Conservation (phyloP, 2,113 vertebrate species). For the Montifringilla adamsi region DNA sequence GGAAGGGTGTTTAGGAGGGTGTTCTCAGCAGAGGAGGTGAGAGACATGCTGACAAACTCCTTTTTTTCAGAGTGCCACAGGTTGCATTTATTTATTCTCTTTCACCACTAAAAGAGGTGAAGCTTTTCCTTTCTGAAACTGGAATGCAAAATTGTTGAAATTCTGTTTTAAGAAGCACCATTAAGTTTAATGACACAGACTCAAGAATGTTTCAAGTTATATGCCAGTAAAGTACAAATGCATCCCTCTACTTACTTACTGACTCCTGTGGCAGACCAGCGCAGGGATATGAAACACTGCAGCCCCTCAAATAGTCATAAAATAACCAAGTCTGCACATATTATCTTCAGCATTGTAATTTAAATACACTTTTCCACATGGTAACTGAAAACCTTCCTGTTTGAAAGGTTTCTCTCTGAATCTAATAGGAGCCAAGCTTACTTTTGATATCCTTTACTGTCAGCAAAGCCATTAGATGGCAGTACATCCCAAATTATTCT, state of each 20-base stretch:
- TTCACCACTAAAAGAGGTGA: neutral
- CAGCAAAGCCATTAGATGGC: slow-evolving; percentile 59
- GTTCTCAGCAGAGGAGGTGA: neutral
- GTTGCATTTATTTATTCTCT: neutral
- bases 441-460: neutral
- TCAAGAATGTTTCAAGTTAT: neutral
- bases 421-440: neutral
- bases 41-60: neutral
- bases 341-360: neutral
- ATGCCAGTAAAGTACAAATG: neutral
- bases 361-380: neutral
- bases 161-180: neutral
- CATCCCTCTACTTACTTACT: neutral
- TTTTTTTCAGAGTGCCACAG: neutral
- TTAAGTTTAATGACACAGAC: neutral
- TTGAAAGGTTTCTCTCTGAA: neutral
- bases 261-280: neutral
- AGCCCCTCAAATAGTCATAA: neutral
- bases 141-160: neutral
- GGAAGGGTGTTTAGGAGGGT: neutral
- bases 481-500: slow-evolving; percentile 36
- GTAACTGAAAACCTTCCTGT: neutral
- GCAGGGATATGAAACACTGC: neutral
- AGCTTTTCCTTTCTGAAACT: neutral
- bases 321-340: neutral